A percentile compares a stretch with the other conserved stretches of the same genome.
Conservation (phyloP, 2,888 invertebrate genomes). For the Andricus curvator region DNA sequence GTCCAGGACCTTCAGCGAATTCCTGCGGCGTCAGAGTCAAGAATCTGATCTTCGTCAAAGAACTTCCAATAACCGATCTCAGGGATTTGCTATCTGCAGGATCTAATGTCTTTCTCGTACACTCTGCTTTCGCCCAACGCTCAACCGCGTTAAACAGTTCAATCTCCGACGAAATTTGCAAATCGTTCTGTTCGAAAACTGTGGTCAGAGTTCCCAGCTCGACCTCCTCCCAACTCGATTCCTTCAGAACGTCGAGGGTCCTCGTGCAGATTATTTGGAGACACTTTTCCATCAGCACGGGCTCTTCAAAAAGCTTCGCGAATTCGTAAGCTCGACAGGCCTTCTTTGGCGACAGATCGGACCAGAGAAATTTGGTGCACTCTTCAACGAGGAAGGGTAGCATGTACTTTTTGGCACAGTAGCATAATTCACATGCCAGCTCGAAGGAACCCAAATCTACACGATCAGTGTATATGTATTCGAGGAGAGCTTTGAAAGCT, state of each 20-base stretch:
- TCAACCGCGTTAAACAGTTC: constrained; percentile 88
- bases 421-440: constrained; percentile 92
- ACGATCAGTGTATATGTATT: constrained; percentile 90
- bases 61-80: constrained; percentile 79
- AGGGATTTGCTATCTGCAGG: constrained; percentile 66
- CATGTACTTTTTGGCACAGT: constrained; percentile 94
- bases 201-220: constrained; percentile 87
- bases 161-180: constrained; percentile 87
- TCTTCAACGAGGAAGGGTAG: constrained; percentile 90
- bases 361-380: constrained; percentile 92
- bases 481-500: constrained; percentile 89
- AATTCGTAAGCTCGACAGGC: constrained; percentile 93
- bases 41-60: constrained; percentile 88
- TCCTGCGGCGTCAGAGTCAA: constrained; percentile 89
- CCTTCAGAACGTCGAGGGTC: constrained; percentile 87
- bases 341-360: constrained; percentile 88
- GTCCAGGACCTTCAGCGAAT: constrained; percentile 90
- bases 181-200: constrained; percentile 86
- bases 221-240: constrained; percentile 88
- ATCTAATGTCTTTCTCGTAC: constrained; percentile 78
- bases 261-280: constrained; percentile 89
- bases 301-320: constrained; percentile 91
- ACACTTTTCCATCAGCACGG: constrained; percentile 89
- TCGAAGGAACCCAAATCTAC: constrained; percentile 90
- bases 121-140: constrained; percentile 83